phyloP scores from a whole-genome alignment of 2,113 vertebrate species.

The Tychaedon coryphoeus region DNA sequence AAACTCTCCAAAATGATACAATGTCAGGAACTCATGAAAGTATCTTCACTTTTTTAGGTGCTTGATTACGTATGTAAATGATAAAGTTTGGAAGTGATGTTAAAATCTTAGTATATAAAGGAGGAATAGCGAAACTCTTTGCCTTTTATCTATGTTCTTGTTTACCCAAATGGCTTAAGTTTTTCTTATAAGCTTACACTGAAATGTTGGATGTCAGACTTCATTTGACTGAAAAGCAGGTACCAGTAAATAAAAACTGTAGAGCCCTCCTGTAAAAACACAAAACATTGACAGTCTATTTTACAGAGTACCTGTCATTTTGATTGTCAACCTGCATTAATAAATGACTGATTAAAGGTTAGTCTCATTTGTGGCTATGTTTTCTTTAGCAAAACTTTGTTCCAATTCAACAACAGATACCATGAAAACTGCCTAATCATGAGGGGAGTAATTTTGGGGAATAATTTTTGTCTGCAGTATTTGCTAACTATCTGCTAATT shows the following conservation, averaged over 20 bases:
- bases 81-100: not conserved
- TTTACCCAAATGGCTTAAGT: not conserved
- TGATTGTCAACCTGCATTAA: not conserved
- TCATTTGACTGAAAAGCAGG: not conserved
- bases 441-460: not conserved
- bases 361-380: not conserved
- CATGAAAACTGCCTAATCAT: not conserved
- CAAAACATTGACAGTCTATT: not conserved
- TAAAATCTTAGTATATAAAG: not conserved
- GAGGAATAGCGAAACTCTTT: not conserved
- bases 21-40: not conserved
- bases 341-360: not conserved
- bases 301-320: not conserved
- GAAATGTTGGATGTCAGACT: not conserved
- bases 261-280: not conserved
- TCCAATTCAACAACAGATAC: not conserved
- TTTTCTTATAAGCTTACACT: not conserved
- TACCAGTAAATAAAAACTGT: not conserved
- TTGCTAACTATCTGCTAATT: not conserved
- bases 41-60: not conserved
- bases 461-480: not conserved
- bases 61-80: not conserved
- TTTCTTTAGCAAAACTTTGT: not conserved
- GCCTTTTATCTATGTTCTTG: not conserved
- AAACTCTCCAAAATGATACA: not conserved